phyloP scores from a whole-genome alignment of 2,113 vertebrate species.

The Apodemus speciosus region DNA sequence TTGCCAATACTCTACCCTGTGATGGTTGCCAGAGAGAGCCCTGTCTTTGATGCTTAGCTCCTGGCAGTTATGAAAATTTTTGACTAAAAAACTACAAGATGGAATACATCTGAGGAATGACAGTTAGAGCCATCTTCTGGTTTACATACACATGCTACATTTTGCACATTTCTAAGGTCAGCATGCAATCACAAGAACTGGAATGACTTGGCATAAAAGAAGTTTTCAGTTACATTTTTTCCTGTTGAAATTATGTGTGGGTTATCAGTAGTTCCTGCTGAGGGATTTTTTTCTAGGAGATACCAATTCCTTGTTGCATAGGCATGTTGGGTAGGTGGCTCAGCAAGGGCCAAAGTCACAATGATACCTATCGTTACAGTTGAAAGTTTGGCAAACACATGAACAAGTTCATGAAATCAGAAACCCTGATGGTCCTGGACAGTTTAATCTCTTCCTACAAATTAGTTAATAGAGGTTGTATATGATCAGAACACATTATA shows the following conservation, averaged over 20 bases:
- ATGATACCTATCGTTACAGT: background rate
- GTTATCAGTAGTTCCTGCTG: background rate
- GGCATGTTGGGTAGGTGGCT: background rate
- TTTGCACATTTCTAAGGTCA: too few species aligned
- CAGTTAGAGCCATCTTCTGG: background rate
- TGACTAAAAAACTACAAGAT: background rate
- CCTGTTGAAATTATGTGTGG: background rate
- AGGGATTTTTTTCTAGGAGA: background rate
- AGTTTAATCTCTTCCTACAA: background rate
- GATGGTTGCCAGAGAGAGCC: too few species aligned
- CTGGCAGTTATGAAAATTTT: too few species aligned
- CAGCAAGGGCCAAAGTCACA: background rate
- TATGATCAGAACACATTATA: background rate
- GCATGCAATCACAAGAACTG: background rate
- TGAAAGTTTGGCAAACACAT: background rate
- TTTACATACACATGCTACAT: background rate
- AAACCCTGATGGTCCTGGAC: background rate
- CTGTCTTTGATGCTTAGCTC: too few species aligned
- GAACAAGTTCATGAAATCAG: rapidly evolving
- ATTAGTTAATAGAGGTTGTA: background rate
- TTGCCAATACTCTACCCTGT: too few species aligned
- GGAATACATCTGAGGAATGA: background rate
- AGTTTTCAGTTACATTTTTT: background rate
- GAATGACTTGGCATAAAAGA: background rate
- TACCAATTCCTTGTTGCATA: background rate